Conservation (phyloP, 2,113 vertebrate species). For the Butorides virescens region DNA sequence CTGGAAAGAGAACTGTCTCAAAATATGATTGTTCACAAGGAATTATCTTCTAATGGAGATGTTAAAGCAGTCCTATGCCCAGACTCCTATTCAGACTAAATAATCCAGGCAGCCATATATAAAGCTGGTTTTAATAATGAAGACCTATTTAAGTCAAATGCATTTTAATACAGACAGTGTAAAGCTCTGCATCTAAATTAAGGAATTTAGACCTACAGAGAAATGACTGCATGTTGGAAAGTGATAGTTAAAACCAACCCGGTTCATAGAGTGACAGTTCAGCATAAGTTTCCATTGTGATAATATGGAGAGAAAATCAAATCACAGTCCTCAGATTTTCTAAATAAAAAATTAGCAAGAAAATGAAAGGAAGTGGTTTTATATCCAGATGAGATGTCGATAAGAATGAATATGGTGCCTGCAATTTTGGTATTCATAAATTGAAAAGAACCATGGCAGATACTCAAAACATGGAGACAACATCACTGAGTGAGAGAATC, state of each 20-base stretch:
- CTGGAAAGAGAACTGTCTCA: not conserved
- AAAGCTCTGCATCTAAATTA: not conserved
- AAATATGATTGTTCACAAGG: not conserved
- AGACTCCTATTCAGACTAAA: not conserved
- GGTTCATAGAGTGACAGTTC: not conserved
- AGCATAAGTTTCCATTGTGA: not conserved
- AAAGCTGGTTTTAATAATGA: not conserved
- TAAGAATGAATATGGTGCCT: not conserved
- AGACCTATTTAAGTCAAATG: not conserved
- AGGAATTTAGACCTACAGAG: not conserved
- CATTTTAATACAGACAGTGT: not conserved
- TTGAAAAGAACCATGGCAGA: not conserved
- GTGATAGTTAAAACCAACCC: not conserved
- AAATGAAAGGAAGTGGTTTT: conserved; percentile 35
- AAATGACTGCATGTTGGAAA: not conserved
- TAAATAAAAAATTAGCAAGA: conserved; percentile 15
- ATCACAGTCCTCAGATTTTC: not conserved
- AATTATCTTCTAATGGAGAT: not conserved
- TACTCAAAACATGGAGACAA: not conserved
- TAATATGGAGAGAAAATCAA: not conserved
- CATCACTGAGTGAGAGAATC: not conserved
- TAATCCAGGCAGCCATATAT: not conserved
- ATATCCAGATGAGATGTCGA: not conserved
- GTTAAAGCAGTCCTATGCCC: not conserved
- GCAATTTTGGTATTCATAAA: not conserved